Percentiles rank a stretch among this genome's conserved stretches.
Evolutionary conservation across 2,797 vertebrate genomes (phyloP).

Genomic region (Alca torda): DNA sequence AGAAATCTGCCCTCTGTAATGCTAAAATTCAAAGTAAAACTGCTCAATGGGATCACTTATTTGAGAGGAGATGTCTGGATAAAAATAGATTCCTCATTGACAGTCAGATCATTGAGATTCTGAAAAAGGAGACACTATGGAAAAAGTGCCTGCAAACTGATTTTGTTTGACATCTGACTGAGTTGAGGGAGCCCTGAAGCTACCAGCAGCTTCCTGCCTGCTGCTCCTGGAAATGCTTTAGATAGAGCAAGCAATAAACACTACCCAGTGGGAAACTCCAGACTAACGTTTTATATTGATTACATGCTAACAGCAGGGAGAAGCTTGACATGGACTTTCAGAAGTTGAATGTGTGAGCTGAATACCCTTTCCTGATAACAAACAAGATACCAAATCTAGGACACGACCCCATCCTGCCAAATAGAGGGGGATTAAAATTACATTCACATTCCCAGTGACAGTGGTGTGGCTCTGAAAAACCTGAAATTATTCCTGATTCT

Average conservation of each 20-base stretch:
- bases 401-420: neutral
- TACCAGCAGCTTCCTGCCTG: slow-evolving; percentile 18
- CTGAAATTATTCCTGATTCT: neutral
- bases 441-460: neutral
- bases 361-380: slow-evolving; percentile 2
- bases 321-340: slow-evolving; percentile 20
- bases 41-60: slow-evolving; percentile 19
- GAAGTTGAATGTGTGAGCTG: slow-evolving; percentile 1
- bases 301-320: slow-evolving; percentile 46
- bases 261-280: slow-evolving; percentile 16
- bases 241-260: slow-evolving; percentile 22
- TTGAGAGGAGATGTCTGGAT: slow-evolving; percentile 30
- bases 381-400: slow-evolving; percentile 13
- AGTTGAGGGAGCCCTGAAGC: slow-evolving; percentile 16
- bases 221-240: slow-evolving; percentile 15
- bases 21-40: slow-evolving; percentile 20
- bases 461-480: neutral
- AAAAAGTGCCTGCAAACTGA: slow-evolving; percentile 15
- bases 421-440: neutral
- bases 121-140: neutral
- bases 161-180: slow-evolving; percentile 35
- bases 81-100: slow-evolving; percentile 62
- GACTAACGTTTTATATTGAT: slow-evolving; percentile 37
- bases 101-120: slow-evolving; percentile 14
- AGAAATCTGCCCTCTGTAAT: neutral